phyloP scores from a whole-genome alignment of 92 coral and sea anemone species.

The Galaxea fascicularis region DNA sequence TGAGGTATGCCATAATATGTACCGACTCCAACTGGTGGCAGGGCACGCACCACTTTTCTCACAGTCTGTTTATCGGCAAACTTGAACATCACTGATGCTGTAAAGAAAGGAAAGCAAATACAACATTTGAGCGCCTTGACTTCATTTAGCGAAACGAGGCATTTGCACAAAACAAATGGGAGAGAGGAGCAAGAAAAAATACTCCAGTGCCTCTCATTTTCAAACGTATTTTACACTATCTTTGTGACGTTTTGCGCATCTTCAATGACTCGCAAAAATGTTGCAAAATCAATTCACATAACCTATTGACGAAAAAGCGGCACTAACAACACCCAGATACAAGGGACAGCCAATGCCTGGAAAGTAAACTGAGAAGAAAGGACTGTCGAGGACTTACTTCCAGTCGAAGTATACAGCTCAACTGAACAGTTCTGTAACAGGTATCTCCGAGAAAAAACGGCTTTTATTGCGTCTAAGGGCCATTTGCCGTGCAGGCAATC shows the following conservation, averaged over 20 bases:
- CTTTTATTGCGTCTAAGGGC: slow-evolving; percentile 94
- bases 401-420: slow-evolving; percentile 86
- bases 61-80: slow-evolving; percentile 90
- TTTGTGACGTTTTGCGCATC: no score
- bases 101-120: neutral
- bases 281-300: no score
- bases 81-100: slow-evolving; percentile 95
- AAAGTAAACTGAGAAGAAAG: neutral
- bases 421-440: slow-evolving; percentile 94
- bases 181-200: no score
- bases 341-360: neutral
- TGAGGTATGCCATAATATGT: slow-evolving; percentile 91
- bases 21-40: slow-evolving; percentile 97
- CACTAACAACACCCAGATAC: neutral
- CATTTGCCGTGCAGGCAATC: slow-evolving; percentile 96
- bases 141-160: no score
- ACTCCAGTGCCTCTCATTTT: no score
- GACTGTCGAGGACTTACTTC: slow-evolving; percentile 73
- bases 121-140: no score
- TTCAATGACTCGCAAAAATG: no score
- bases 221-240: no score
- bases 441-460: slow-evolving; percentile 93
- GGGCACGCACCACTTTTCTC: slow-evolving; percentile 89
- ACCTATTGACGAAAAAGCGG: neutral
- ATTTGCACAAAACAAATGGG: no score